Evolutionary conservation across 35 echinoderm and acorn worm species (phyloP), one percentile per base, ranked within the genome.

Genomic region (Ophiothrix spiculata): DNA sequence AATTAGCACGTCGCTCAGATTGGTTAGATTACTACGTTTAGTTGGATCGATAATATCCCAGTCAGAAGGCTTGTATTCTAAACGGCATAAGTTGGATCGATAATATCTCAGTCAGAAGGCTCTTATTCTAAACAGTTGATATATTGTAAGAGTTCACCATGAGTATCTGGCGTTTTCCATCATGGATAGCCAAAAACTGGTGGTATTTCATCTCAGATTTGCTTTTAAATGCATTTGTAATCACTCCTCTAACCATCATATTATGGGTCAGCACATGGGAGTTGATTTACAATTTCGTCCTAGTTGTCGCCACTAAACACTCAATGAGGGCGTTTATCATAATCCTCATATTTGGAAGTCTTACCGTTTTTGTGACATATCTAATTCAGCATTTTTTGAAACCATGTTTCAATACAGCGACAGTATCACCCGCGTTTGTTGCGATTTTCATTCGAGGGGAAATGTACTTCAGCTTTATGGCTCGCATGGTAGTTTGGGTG

Each of bases 231-330:
- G 60, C 60, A 15, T 69, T 69, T 25, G 29, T 69, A 4, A 15
- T 69, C 8, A 69, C 60, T 15, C 60, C 60, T 10, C 23, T 69
- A 28, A 69, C 60, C 3, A 69, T 69, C 29, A n/a, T 28, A 10
- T 25, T 69, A 69, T 69, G 60, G 60, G 60, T 69, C 3, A 69
- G 60, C 60, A 69, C 60, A 25, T 69, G 60, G 60, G 60, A 69
- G 60, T 69, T 69, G 4, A 69, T 69, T 28, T 69, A 12, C 23
- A 69, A 69, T 28, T 2, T 69, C 29, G 60, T 69, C 23, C 16
- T 25, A 69, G 60, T 69, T 2, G 25, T 25, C 4, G 4, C 60
- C 17, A 6, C 4, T 69, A 28, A 69, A 69, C 16, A 69, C 17
- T 25, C 17, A 15, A 2, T 69, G 23, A 15, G 1, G 10, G 60